Evolutionary conservation across 2,113 vertebrate species (phyloP).

Genomic region (Myxocyprinus asiaticus): DNA sequence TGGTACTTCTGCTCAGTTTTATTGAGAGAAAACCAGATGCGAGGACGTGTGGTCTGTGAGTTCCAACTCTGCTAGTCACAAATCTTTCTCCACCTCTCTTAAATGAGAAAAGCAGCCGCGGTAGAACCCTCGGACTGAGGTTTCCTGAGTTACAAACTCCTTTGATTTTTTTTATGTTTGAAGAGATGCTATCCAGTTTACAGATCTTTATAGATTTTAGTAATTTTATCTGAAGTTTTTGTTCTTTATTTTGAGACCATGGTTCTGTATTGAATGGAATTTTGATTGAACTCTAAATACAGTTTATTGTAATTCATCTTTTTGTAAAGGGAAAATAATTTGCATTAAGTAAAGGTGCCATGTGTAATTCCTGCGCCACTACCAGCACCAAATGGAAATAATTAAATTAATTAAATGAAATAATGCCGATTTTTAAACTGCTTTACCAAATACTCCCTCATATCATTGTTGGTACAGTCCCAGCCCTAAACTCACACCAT

Average conservation of each 20-base stretch:
- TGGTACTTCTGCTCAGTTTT: slow-evolving; percentile 42
- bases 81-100: slow-evolving; percentile 39
- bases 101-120: slow-evolving; percentile 45
- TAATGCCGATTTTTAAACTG: too few species aligned
- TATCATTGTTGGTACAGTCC: too few species aligned
- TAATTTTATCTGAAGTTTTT: background rate
- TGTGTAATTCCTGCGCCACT: too few species aligned
- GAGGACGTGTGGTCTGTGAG: slow-evolving; percentile 44
- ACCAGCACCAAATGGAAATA: too few species aligned
- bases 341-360: too few species aligned
- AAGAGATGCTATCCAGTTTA: slow-evolving; percentile 5
- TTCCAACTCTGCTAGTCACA: slow-evolving; percentile 45
- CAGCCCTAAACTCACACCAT: too few species aligned
- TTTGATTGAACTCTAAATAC: background rate
- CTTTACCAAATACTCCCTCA: too few species aligned
- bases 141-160: background rate
- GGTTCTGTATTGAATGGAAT: background rate
- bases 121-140: slow-evolving; percentile 1
- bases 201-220: slow-evolving; percentile 1
- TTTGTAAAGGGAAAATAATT: too few species aligned
- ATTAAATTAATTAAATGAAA: too few species aligned
- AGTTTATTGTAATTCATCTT: background rate
- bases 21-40: slow-evolving; percentile 57
- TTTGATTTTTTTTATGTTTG: slow-evolving; percentile 14
- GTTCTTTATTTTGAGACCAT: background rate